phyloP scores from a whole-genome alignment of 2,888 invertebrate species.

The Sceliomorpha sp. region DNA sequence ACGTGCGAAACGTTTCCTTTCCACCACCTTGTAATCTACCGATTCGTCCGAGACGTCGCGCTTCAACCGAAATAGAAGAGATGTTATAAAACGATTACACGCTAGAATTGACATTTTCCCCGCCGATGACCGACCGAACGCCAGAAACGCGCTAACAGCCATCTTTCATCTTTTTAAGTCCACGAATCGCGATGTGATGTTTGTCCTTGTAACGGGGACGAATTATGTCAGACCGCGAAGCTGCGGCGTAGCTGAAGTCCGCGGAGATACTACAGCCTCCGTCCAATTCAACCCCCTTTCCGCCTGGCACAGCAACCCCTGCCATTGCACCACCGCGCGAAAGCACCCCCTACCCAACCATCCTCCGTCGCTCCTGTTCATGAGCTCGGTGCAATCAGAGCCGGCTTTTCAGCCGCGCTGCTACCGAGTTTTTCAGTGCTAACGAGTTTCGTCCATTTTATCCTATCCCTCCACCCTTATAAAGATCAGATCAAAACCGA shows the following conservation, averaged over 20 bases:
- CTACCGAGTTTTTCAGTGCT: conserved; percentile 50
- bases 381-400: conserved; percentile 56
- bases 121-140: too few species aligned
- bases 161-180: conserved; percentile 11
- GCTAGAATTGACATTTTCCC: too few species aligned
- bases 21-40: too few species aligned
- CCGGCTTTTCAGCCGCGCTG: conserved; percentile 56
- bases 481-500: conserved; percentile 44
- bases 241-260: conserved; percentile 67
- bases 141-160: background rate
- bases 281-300: conserved; percentile 66
- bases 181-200: conserved; percentile 29
- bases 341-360: conserved; percentile 52
- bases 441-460: conserved; percentile 54
- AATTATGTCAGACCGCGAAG: conserved; percentile 47
- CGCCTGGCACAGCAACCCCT: conserved; percentile 59
- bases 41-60: too few species aligned
- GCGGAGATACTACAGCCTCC: conserved; percentile 72
- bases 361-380: conserved; percentile 59
- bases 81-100: too few species aligned
- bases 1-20: too few species aligned
- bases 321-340: conserved; percentile 45
- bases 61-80: too few species aligned
- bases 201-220: conserved; percentile 31
- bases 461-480: conserved; percentile 17